Conservation (phyloP, 1,140 invertebrate genomes). For the Pogonus chalceus region DNA sequence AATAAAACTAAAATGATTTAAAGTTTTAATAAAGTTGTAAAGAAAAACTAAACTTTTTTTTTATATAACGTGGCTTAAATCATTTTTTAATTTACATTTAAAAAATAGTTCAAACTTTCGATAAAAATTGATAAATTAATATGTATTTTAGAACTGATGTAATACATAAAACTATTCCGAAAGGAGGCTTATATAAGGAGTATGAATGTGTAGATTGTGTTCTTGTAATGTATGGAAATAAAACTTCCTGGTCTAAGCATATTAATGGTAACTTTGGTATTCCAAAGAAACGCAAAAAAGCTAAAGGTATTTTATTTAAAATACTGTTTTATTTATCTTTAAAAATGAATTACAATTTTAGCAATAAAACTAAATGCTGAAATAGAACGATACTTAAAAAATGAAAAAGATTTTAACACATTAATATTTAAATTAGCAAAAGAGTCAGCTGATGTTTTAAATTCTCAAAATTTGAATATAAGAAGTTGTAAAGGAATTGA, state of each 20-base stretch:
- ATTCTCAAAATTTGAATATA: slow-evolving; percentile 12
- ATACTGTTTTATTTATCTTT: background rate
- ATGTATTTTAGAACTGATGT: background rate
- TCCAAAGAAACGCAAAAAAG: slow-evolving; percentile 12
- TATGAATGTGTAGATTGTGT: slow-evolving; percentile 26
- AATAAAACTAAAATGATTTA: no score
- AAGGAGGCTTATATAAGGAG: slow-evolving; percentile 8
- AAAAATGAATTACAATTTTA: slow-evolving; percentile 17
- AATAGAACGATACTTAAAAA: slow-evolving; percentile 19
- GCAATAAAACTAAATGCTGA: slow-evolving; percentile 17
- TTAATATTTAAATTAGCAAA: slow-evolving; percentile 11
- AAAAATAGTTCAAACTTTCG: no score
- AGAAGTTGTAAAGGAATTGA: slow-evolving; percentile 23
- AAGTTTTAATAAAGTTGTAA: no score
- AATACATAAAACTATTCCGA: background rate
- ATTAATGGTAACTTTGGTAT: slow-evolving; percentile 7
- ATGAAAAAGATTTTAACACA: slow-evolving; percentile 14
- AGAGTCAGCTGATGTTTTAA: slow-evolving; percentile 19
- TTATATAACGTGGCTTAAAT: no score
- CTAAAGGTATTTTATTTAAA: background rate
- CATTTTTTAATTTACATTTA: no score
- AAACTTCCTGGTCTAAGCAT: slow-evolving; percentile 13
- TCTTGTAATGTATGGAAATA: slow-evolving; percentile 24
- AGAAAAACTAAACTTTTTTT: no score
- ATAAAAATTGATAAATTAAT: no score